These are phyloP conservation scores for Peromyscus californicus DNA, from an alignment of 2,113 vertebrate genomes.

Conservation along the genomic window DNA sequence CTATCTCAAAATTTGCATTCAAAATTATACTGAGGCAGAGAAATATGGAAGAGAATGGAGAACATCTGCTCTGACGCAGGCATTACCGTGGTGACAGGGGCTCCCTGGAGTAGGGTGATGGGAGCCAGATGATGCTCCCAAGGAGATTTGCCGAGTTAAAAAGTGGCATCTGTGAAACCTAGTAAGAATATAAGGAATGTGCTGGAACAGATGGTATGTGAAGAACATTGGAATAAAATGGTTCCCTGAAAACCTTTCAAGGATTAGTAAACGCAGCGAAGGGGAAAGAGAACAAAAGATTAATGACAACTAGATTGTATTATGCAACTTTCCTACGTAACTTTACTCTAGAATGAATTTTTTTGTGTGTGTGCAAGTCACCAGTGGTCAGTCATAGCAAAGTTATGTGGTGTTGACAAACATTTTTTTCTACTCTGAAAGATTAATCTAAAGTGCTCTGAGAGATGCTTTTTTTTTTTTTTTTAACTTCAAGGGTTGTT, in stretches of 20 bases:
- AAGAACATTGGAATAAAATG: constrained; percentile 64
- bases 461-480: background rate
- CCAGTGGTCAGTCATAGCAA: constrained; percentile 4
- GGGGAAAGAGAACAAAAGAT: constrained; percentile 48
- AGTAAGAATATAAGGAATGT: constrained; percentile 63
- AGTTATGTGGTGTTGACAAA: background rate
- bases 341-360: background rate
- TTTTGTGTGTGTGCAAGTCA: background rate
- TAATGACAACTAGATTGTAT: constrained; percentile 38
- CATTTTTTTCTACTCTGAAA: background rate
- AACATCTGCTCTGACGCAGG: constrained; percentile 56
- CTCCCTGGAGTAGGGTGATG: background rate
- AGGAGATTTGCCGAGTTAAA: constrained; percentile 57
- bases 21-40: background rate
- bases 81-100: background rate
- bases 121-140: constrained; percentile 62
- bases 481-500: background rate
- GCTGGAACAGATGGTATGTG: constrained; percentile 69
- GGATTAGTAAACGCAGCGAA: constrained; percentile 62
- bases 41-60: constrained; percentile 33
- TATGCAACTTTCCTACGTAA: constrained; percentile 1
- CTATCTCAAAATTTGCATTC: constrained; percentile 24
- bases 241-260: constrained; percentile 69
- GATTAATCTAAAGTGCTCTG: background rate
- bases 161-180: constrained; percentile 75